phyloP scores from a whole-genome alignment of 2,888 invertebrate genomes.

The Nomada ferruginata region DNA sequence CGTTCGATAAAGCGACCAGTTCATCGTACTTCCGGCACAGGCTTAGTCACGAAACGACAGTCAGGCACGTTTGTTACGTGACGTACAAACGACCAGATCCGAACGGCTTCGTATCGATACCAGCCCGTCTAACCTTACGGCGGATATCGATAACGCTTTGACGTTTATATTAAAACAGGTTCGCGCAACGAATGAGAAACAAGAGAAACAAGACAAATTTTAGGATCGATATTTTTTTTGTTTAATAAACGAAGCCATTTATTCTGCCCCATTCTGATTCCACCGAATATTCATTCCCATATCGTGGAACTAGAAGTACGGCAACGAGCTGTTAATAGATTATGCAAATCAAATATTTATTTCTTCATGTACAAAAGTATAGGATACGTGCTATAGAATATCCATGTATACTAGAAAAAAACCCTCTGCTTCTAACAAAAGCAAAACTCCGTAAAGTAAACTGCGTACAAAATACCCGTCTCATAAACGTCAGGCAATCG shows the following conservation, averaged over 20 bases:
- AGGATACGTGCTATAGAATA: too few species aligned
- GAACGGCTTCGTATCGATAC: slow-evolving; percentile 3
- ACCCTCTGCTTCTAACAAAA: too few species aligned
- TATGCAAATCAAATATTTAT: too few species aligned
- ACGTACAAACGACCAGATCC: slow-evolving; percentile 53
- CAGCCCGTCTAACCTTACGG: slow-evolving; percentile 48
- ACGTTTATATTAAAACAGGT: slow-evolving; percentile 71
- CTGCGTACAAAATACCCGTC: neutral
- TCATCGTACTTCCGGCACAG: slow-evolving; percentile 44
- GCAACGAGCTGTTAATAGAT: too few species aligned
- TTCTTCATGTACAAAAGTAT: too few species aligned
- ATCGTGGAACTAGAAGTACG: too few species aligned
- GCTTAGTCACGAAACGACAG: slow-evolving; percentile 39
- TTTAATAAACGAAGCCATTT: neutral
- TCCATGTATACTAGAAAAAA: too few species aligned
- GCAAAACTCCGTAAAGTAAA: too few species aligned
- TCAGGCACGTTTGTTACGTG: slow-evolving; percentile 48
- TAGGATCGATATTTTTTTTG: slow-evolving; percentile 3
- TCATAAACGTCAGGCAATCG: slow-evolving; percentile 13
- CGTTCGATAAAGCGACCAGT: slow-evolving; percentile 42
- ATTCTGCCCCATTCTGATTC: too few species aligned
- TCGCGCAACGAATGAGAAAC: slow-evolving; percentile 53
- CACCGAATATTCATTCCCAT: too few species aligned
- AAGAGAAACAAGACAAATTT: slow-evolving; percentile 48
- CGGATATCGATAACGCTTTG: slow-evolving; percentile 68